Evolutionary conservation across 2,888 invertebrate genomes (phyloP), one percentile per base, ranked within the genome.

Genomic region (Drosophila nigritarsus): DNA sequence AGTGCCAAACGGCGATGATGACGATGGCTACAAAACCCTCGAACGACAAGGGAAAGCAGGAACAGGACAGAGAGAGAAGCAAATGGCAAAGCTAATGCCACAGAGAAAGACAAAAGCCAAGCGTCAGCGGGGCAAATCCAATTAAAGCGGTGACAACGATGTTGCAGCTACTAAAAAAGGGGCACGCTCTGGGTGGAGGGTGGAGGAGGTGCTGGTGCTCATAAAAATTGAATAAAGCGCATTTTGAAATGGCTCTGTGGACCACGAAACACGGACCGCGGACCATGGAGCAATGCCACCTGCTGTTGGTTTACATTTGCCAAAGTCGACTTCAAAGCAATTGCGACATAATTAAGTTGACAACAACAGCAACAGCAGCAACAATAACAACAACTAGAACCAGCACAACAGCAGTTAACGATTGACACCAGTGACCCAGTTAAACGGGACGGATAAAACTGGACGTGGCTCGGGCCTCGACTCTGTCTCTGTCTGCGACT

Each of bases 331-430:
- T 86, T 86, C 89, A 89, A 86, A 86, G 85, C 85, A 87, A 89
- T 86, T 86, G 85, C 85, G 89, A 89, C 85, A 86, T 86, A 86
- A 86, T 86, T 86, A 86, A 86, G 84, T 86, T 89, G 85, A 85
- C 89, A 83, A 87, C 89, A 88, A 81, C 83, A 82, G 34, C 79
- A 72, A 13, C 82, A 69, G 55, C 69, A 69, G 59, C 65, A 73
- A 24, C 45, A 45, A 24, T 8, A 45, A 56, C 72, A 72, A 62
- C 63, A 59, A 50, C 54, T 48, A 32, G 60, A 66, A 58, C 67
- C 68, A 66, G 62, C 69, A 60, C 80, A 62, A 72, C 78, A 69
- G 56, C 70, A 71, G 58, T 73, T 40, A 72, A 69, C 89, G 80
- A 85, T 87, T 85, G 85, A 89, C 85, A 89, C 85, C 90, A 85